Evolutionary conservation across 2,888 invertebrate species (phyloP), one percentile per base, ranked within the genome.

Genomic region (Callyntrura sp.): DNA sequence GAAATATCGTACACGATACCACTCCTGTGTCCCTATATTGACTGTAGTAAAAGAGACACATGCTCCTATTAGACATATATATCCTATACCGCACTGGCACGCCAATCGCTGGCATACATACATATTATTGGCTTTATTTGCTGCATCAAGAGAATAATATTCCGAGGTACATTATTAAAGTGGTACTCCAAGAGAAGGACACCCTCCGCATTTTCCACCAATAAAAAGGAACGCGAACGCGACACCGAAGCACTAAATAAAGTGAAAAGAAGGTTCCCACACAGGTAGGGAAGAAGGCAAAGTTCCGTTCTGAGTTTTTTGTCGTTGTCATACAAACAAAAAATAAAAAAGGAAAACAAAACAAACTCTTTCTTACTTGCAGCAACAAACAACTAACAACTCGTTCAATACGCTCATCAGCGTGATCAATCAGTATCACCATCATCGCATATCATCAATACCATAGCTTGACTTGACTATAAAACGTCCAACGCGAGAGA

Each of bases 331-430:
- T 35, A n/a, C n/a, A 35, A 20, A 51, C 76, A 45, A 6, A 76
- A 76, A 51, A 25, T 76, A 73, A 73, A 76, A 76, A 76, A 25
- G 48, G 45, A 73, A 45, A 76, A 51, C 76, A 76, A 76, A 76
- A 48, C 45, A 76, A 76, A 51, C 48, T 25, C 25, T 25, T 76
- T 35, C 2, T 35, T 35, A 35, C 48, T 76, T 35, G 3, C 51
- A n/a, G n/a, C n/a, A n/a, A n/a, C n/a, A n/a, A n/a, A n/a, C n/a
- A n/a, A n/a, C n/a, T n/a, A n/a, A n/a, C n/a, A 76, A 76, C 51
- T 25, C 12, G 76, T 76, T 76, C 76, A 76, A 51, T 76, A 51
- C 76, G 14, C 76, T 76, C 76, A 76, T 76, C 76, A 51, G 11
- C 43, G 35, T 8, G n/a, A 51, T 51, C 51, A 35, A 35, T 35